Percentiles rank a stretch among this genome's conserved stretches.
Evolutionary conservation across 2,113 vertebrate species (phyloP).

Genomic region (Ovis canadensis): DNA sequence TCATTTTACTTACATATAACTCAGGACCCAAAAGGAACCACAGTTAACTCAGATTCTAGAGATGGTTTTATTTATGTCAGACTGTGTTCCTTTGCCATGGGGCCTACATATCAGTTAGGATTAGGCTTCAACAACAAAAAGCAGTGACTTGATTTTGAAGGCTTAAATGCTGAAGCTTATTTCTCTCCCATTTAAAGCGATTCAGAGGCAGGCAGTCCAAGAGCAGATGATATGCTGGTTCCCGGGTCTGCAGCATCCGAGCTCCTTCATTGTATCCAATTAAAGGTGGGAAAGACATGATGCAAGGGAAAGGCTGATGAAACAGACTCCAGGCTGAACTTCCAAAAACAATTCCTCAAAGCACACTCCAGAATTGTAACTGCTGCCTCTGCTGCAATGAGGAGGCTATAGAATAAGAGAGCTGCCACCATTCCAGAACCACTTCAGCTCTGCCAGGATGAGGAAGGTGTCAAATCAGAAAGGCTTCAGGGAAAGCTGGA

Average conservation of each 20-base stretch:
- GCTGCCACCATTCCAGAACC: not conserved
- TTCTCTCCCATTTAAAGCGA: not conserved
- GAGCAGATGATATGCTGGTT: not conserved
- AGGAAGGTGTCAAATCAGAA: not conserved
- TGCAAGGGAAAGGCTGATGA: not conserved
- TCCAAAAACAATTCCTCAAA: not conserved
- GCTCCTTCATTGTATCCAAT: not conserved
- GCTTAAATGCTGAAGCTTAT: not conserved
- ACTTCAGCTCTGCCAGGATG: not conserved
- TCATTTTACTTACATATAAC: not conserved
- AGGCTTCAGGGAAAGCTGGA: not conserved
- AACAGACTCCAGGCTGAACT: not conserved
- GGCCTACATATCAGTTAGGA: fast-evolving
- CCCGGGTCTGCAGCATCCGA: not conserved
- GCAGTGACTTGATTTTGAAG: not conserved
- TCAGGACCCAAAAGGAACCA: not conserved
- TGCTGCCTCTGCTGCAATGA: not conserved
- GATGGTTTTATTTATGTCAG: not conserved
- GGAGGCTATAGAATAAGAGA: not conserved
- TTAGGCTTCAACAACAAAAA: not conserved
- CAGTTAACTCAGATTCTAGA: not conserved
- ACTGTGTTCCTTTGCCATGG: not conserved
- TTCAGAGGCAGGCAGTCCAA: not conserved
- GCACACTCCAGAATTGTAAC: fast-evolving
- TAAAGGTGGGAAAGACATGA: not conserved